Conservation (phyloP, 2,888 invertebrate species). For the Suillia variegata region DNA sequence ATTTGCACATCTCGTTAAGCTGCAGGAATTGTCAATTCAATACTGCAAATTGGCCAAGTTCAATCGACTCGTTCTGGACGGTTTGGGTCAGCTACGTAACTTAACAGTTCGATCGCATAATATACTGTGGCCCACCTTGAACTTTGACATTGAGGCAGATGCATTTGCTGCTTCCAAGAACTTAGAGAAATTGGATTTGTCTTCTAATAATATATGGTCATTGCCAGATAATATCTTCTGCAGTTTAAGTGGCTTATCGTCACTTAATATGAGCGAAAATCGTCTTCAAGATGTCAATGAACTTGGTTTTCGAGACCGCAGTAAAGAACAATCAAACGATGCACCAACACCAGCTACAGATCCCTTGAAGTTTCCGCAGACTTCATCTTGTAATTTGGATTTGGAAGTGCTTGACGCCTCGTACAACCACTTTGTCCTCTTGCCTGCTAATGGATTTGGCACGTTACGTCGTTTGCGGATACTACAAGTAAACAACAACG, state of each 20-base stretch:
- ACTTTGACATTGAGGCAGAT: conserved; percentile 79
- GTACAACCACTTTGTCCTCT: conserved; percentile 80
- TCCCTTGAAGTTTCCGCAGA: conserved; percentile 23
- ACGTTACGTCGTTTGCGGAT: conserved; percentile 77
- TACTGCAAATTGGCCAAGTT: conserved; percentile 86
- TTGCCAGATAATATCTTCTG: conserved; percentile 87
- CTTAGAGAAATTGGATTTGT: conserved; percentile 82
- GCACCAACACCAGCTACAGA: conserved; percentile 21
- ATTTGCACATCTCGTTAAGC: conserved; percentile 78
- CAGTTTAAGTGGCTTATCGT: conserved; percentile 76
- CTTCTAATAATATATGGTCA: conserved; percentile 88
- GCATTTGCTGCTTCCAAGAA: conserved; percentile 79
- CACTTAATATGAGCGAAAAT: conserved; percentile 85
- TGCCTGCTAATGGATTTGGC: conserved; percentile 84
- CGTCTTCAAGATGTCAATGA: conserved; percentile 86
- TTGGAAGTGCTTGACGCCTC: conserved; percentile 84
- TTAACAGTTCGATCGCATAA: conserved; percentile 85
- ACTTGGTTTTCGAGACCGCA: conserved; percentile 78
- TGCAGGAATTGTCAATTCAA: conserved; percentile 80
- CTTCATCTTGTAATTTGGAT: conserved; percentile 73
- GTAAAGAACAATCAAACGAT: conserved; percentile 39
- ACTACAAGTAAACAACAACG: conserved; percentile 85
- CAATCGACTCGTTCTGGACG: conserved; percentile 79
- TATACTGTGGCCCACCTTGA: conserved; percentile 82
- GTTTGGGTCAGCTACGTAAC: conserved; percentile 80